A percentile compares a stretch with the other conserved stretches of the same genome.
These are phyloP conservation scores for Melinopterus prodromus DNA, from an alignment of 2,888 invertebrate species.

Conservation along the genomic window DNA sequence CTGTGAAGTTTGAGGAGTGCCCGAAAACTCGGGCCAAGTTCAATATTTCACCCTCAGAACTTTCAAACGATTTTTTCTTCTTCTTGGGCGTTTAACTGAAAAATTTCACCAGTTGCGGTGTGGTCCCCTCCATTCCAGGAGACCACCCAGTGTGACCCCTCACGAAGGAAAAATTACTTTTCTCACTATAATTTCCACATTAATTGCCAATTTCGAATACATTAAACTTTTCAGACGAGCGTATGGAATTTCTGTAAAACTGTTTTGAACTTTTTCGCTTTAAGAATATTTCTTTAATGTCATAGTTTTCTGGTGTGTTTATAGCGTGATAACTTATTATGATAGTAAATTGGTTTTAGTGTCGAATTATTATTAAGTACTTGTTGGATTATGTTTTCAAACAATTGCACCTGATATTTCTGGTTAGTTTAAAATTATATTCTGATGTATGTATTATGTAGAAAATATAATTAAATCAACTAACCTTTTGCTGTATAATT, in stretches of 20 bases:
- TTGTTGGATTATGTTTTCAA: no score
- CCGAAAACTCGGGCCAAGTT: slow-evolving; percentile 48
- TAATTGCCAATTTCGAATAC: not conserved
- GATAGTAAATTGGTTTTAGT: no score
- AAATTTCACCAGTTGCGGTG: slow-evolving; percentile 4
- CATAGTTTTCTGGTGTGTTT: no score
- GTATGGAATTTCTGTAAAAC: not conserved
- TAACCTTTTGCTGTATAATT: no score
- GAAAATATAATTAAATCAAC: no score
- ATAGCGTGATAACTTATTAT: no score
- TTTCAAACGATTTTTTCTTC: not conserved
- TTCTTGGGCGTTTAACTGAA: not conserved
- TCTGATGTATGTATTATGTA: no score
- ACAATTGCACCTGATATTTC: no score
- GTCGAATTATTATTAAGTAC: no score
- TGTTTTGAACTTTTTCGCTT: not conserved
- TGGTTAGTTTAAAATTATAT: no score
- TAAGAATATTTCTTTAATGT: no score
- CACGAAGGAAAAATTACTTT: not conserved
- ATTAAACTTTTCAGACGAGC: not conserved
- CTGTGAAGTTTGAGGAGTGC: slow-evolving; percentile 50
- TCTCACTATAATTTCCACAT: slow-evolving; percentile 4
- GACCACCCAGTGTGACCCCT: not conserved
- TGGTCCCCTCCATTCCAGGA: not conserved
- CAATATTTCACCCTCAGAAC: slow-evolving; percentile 46